These are phyloP conservation scores for Dryadula phaetusa DNA, from an alignment of 2,888 invertebrate genomes.

Conservation along the genomic window DNA sequence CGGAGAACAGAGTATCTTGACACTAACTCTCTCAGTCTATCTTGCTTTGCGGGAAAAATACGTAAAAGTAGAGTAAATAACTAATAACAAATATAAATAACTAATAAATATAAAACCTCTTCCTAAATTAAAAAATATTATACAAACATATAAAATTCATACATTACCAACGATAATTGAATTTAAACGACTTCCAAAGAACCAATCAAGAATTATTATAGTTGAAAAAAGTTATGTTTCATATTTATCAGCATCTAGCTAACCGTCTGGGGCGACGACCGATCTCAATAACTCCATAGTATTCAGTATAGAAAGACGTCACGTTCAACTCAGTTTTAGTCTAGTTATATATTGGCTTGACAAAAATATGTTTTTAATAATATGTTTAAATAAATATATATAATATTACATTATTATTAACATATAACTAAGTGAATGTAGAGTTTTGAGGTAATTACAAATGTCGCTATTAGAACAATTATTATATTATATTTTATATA, in stretches of 20 bases:
- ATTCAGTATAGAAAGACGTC: conserved; percentile 13
- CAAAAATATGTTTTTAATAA: no score
- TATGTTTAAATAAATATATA: no score
- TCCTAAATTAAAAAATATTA: background rate
- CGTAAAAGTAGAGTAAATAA: no score
- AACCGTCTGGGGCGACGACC: conserved; percentile 35
- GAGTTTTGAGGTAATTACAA: no score
- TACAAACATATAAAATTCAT: background rate
- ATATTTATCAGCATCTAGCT: conserved; percentile 15
- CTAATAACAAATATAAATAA: no score
- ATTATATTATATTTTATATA: no score
- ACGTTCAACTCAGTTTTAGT: background rate
- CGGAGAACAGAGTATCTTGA: no score
- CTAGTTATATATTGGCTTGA: conserved; percentile 10
- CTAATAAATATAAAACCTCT: background rate
- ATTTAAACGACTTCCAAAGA: background rate
- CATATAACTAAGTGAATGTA: no score
- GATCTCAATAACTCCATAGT: conserved; percentile 27
- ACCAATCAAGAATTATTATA: conserved; percentile 14
- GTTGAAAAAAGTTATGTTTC: conserved; percentile 13
- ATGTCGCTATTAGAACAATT: no score
- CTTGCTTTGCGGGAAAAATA: no score
- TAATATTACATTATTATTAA: no score
- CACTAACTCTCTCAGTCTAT: no score
- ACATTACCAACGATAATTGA: background rate